phyloP scores from a whole-genome alignment of 2,797 vertebrate genomes.

The Mus spretus region DNA sequence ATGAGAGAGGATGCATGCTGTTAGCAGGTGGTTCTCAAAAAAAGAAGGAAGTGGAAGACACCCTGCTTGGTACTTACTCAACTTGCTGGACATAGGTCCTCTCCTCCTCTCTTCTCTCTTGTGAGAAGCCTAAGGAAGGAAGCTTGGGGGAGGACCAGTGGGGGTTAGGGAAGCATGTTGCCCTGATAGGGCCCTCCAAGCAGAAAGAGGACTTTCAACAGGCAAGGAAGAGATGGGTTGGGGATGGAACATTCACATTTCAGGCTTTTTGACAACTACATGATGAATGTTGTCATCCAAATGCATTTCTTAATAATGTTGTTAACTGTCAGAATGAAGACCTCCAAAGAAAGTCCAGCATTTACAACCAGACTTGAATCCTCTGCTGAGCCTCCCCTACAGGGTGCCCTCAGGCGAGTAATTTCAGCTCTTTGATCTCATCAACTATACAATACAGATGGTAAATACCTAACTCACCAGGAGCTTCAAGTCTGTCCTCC shows the following conservation, averaged over 20 bases:
- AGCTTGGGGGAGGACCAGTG: too few species aligned
- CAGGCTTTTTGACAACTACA: not conserved
- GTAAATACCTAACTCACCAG: constrained; percentile 52
- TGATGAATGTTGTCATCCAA: not conserved
- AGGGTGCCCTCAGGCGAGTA: constrained; percentile 44
- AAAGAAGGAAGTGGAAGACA: not conserved
- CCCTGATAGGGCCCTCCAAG: not conserved
- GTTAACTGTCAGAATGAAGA: constrained; percentile 3
- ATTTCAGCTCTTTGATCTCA: constrained; percentile 65
- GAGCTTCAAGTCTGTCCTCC: constrained; percentile 39
- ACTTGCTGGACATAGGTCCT: not conserved
- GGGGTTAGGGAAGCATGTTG: too few species aligned
- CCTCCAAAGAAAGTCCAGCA: not conserved
- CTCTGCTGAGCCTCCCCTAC: constrained; percentile 23
- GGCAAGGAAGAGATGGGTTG: not conserved
- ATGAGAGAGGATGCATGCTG: not conserved
- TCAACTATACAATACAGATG: constrained; percentile 44
- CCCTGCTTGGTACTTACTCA: not conserved
- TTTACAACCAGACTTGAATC: not conserved
- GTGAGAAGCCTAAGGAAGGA: not conserved
- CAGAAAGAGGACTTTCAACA: not conserved
- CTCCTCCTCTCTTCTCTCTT: not conserved
- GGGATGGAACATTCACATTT: not conserved
- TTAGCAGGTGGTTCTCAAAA: not conserved
- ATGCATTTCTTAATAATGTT: not conserved